These are phyloP conservation scores for Pluvianellus socialis DNA, from an alignment of 2,113 vertebrate species.

Conservation along the genomic window DNA sequence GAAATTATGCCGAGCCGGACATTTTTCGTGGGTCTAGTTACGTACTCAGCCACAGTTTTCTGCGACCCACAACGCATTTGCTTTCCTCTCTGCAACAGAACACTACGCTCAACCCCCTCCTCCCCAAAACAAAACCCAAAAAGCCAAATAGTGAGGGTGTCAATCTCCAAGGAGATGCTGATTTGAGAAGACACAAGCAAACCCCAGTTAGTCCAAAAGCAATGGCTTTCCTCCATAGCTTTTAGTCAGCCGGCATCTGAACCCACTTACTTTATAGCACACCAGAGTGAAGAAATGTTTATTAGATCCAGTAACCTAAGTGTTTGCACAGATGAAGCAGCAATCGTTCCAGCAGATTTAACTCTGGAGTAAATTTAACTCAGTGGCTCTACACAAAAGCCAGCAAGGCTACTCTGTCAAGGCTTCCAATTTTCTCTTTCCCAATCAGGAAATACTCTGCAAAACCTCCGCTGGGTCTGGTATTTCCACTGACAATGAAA, in stretches of 20 bases:
- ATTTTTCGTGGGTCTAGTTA: background rate
- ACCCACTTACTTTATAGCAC: conserved; percentile 39
- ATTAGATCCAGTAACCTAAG: conserved; percentile 49
- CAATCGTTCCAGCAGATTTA: conserved; percentile 39
- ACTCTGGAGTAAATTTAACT: conserved; percentile 35
- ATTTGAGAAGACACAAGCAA: conserved; percentile 47
- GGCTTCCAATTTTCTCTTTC: conserved; percentile 34
- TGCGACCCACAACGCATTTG: background rate
- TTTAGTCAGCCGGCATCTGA: conserved; percentile 13
- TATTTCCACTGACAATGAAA: conserved; percentile 49
- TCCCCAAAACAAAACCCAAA: background rate
- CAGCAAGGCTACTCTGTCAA: conserved; percentile 6
- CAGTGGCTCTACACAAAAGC: conserved; percentile 4
- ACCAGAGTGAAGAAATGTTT: conserved; percentile 61
- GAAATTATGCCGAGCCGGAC: background rate
- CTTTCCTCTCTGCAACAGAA: background rate
- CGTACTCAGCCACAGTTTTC: background rate
- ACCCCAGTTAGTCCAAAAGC: conserved; percentile 8
- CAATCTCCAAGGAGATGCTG: conserved; percentile 26
- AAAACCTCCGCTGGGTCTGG: conserved; percentile 13
- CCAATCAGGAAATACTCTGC: conserved; percentile 21
- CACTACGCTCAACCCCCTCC: background rate
- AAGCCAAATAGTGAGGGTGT: background rate
- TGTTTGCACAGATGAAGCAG: conserved; percentile 51
- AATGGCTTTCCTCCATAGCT: background rate